Evolutionary conservation across 2,888 invertebrate species (phyloP).

Genomic region (Himalopsyche japonica): DNA sequence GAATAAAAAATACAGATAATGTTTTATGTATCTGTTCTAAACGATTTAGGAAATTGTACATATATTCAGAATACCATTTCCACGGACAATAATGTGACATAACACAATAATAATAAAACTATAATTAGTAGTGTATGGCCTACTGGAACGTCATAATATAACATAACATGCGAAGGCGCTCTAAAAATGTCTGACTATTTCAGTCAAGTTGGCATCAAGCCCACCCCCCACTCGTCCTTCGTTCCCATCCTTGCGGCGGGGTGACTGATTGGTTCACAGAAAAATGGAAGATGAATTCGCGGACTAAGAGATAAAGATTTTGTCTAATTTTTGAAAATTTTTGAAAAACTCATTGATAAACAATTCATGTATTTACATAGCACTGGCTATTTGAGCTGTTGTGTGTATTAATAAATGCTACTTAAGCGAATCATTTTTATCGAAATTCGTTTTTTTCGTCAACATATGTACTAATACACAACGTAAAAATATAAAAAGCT

Average conservation of each 20-base stretch:
- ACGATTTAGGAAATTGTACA: too few species aligned
- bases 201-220: slow-evolving; percentile 34
- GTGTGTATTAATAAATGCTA: too few species aligned
- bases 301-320: background rate
- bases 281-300: background rate
- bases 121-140: background rate
- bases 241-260: background rate
- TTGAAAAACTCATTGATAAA: too few species aligned
- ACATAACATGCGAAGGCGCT: slow-evolving; percentile 24
- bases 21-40: too few species aligned
- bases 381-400: too few species aligned
- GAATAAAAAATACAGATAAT: too few species aligned
- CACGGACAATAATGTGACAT: background rate
- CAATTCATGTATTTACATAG: too few species aligned
- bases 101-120: background rate
- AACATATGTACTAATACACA: too few species aligned
- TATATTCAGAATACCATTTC: background rate
- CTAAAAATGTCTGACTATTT: slow-evolving; percentile 40
- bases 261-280: background rate
- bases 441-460: too few species aligned
- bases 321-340: background rate
- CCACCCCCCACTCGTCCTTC: background rate
- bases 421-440: too few species aligned
- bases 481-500: too few species aligned
- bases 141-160: slow-evolving; percentile 31